phyloP scores from a whole-genome alignment of 2,113 vertebrate genomes.

The Protomyctophum bolini region DNA sequence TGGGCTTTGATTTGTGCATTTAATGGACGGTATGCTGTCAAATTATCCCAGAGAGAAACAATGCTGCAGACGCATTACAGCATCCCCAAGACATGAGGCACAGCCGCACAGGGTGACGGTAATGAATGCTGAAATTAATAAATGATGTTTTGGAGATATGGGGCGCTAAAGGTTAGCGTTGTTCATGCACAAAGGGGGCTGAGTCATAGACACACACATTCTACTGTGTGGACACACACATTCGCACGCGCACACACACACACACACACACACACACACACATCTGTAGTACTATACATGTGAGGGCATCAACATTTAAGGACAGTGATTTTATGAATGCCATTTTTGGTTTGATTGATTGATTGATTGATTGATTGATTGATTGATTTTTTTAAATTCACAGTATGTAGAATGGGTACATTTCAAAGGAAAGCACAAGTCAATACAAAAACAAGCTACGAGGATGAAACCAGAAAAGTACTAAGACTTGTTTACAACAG shows the following conservation, averaged over 20 bases:
- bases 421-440: no score
- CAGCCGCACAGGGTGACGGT: conserved; percentile 19
- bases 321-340: no score
- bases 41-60: conserved; percentile 23
- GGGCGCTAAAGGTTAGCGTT: conserved; percentile 51
- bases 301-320: no score
- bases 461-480: no score
- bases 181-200: conserved; percentile 19
- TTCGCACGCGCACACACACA: conserved; percentile 10
- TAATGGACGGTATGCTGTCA: conserved; percentile 4
- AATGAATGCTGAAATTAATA: conserved; percentile 27
- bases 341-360: no score
- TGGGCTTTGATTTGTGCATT: not conserved
- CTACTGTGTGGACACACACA: not conserved
- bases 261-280: not conserved
- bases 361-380: no score
- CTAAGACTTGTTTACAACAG: no score
- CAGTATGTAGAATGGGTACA: no score
- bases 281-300: no score
- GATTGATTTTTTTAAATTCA: no score
- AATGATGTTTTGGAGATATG: conserved; percentile 30
- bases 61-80: not conserved
- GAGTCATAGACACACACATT: conserved; percentile 18
- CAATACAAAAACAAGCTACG: no score
- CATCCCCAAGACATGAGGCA: conserved; percentile 35